Conservation (phyloP, 1,140 invertebrate species). For the Lordiphosa collinella region DNA sequence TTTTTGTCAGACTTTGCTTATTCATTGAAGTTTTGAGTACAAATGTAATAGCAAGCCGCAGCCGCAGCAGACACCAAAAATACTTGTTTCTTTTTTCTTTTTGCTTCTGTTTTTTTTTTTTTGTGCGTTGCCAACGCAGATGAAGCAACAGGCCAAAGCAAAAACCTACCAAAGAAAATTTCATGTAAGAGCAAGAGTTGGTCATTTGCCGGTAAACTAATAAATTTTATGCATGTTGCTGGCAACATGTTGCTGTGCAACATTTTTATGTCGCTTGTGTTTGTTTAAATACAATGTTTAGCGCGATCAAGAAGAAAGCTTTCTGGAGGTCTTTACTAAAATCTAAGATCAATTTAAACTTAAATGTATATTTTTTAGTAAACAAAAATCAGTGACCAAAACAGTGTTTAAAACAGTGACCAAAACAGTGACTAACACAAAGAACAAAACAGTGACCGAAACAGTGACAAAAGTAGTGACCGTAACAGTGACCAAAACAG, state of each 20-base stretch:
- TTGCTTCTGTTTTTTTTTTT: conserved; percentile 23
- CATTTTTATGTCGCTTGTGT: neutral
- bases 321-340: too few relatives aligned
- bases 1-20: conserved; percentile 13
- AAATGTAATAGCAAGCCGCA: conserved; percentile 27
- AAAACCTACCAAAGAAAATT: conserved; percentile 12
- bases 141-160: conserved; percentile 57
- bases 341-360: too few relatives aligned
- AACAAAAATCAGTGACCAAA: too few relatives aligned
- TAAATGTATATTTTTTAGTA: too few relatives aligned
- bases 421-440: too few relatives aligned
- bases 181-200: conserved; percentile 10
- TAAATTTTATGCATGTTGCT: conserved; percentile 1
- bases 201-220: conserved; percentile 8
- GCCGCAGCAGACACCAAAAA: conserved; percentile 2
- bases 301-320: too few relatives aligned
- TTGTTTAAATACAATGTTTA: too few relatives aligned
- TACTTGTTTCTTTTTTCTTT: conserved; percentile 11
- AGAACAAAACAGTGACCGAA: too few relatives aligned
- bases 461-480: too few relatives aligned
- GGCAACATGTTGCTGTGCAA: neutral
- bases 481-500: too few relatives aligned
- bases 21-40: conserved; percentile 18
- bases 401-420: too few relatives aligned
- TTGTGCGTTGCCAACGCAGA: conserved; percentile 16